Evolutionary conservation across 1,140 invertebrate species (phyloP).

Genomic region (Trachymyrmex septentrionalis): DNA sequence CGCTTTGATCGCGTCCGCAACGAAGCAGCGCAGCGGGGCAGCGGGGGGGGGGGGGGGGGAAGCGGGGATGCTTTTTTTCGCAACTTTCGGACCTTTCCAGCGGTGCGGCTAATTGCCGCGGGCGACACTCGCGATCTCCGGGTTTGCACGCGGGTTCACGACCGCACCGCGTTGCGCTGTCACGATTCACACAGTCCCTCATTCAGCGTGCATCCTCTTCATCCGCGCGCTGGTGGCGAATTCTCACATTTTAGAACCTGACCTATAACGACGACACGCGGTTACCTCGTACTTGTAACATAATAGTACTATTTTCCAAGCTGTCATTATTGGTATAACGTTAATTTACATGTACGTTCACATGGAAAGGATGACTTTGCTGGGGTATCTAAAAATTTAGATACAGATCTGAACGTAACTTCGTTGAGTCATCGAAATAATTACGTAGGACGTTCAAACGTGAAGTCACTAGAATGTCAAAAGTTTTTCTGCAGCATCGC

Average conservation of each 20-base stretch:
- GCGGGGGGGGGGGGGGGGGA: background rate
- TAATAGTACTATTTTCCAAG: background rate
- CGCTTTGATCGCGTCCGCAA: background rate
- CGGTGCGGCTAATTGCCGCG: constrained; percentile 66
- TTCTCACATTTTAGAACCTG: constrained; percentile 33
- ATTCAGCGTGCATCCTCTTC: constrained; percentile 61
- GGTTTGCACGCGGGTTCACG: constrained; percentile 52
- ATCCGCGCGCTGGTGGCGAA: constrained; percentile 11
- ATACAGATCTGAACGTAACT: too few species aligned
- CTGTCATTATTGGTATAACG: background rate
- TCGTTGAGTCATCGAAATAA: too few species aligned
- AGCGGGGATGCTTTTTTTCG: constrained; percentile 61
- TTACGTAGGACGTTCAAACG: too few species aligned
- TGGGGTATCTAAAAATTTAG: too few species aligned
- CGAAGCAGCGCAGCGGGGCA: background rate
- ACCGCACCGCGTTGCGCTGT: constrained; percentile 62
- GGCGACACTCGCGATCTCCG: constrained; percentile 48
- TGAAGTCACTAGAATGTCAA: too few species aligned
- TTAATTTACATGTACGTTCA: background rate
- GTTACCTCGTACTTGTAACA: background rate
- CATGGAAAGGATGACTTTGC: too few species aligned
- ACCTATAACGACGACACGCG: constrained; percentile 1
- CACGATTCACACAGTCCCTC: constrained; percentile 72
- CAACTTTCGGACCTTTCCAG: constrained; percentile 71
- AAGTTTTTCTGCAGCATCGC: too few species aligned